phyloP scores from a whole-genome alignment of 2,797 vertebrate species.

The Pipistrellus pygmaeus region DNA sequence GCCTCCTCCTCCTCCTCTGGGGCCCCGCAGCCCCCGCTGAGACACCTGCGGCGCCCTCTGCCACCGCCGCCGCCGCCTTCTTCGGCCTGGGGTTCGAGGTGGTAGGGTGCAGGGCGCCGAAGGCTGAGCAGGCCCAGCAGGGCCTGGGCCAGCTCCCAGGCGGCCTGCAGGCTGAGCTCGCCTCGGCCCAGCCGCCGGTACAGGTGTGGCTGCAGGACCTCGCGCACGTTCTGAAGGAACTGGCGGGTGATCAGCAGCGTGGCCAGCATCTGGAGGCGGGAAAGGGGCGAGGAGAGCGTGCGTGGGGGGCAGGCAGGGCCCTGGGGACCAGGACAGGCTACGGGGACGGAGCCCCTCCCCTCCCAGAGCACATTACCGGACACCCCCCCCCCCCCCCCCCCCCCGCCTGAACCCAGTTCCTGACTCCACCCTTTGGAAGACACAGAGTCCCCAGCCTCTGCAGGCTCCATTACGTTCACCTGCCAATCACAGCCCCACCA shows the following conservation, averaged over 20 bases:
- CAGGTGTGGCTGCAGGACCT: slow-evolving; percentile 97
- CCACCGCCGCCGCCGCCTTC: slow-evolving; percentile 86
- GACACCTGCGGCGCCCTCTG: slow-evolving; percentile 92
- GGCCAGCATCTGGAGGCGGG: slow-evolving; percentile 94
- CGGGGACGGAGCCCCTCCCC: background rate
- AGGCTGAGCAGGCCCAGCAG: slow-evolving; percentile 88
- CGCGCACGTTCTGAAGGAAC: slow-evolving; percentile 96
- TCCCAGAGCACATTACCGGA: background rate
- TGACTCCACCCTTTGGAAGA: background rate
- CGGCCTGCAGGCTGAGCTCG: slow-evolving; percentile 89
- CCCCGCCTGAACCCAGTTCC: background rate
- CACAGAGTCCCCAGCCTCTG: background rate
- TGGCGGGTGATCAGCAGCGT: slow-evolving; percentile 98
- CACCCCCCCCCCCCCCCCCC: too few species aligned
- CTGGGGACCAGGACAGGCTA: background rate
- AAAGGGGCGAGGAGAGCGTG: slow-evolving; percentile 27
- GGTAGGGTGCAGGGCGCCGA: slow-evolving; percentile 85
- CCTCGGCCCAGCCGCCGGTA: slow-evolving; percentile 94
- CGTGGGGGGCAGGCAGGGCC: background rate
- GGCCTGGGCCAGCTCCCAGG: slow-evolving; percentile 90
- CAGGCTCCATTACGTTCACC: background rate
- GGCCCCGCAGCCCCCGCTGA: slow-evolving; percentile 96
- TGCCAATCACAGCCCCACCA: background rate
- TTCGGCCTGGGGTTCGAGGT: slow-evolving; percentile 83
- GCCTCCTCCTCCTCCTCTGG: slow-evolving; percentile 92